Conservation (phyloP, 37 sponge, comb jelly and placozoan genomes). For the Aphrocallistes beatrix region DNA sequence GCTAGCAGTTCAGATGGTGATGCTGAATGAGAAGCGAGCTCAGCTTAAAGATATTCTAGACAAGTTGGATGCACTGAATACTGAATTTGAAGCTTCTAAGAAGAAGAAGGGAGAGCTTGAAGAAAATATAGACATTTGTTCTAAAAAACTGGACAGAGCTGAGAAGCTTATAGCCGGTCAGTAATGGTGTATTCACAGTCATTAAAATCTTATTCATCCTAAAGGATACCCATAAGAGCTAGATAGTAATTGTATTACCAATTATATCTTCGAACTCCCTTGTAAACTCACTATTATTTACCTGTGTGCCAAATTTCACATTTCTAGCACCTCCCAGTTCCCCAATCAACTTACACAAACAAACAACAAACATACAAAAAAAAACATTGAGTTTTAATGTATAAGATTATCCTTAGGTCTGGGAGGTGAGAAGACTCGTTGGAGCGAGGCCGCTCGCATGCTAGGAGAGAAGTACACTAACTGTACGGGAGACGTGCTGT, state of each 20-base stretch:
- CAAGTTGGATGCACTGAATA: conserved; percentile 77
- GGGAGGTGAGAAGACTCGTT: conserved; percentile 94
- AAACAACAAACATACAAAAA: too few relatives aligned
- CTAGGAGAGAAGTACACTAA: conserved; percentile 65
- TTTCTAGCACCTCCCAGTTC: too few relatives aligned
- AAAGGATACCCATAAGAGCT: too few relatives aligned
- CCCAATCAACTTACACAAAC: too few relatives aligned
- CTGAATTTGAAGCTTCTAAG: conserved; percentile 69
- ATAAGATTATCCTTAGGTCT: conserved; percentile 46
- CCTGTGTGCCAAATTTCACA: too few relatives aligned
- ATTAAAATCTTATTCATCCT: too few relatives aligned
- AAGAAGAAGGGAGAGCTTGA: conserved; percentile 66
- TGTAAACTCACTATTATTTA: too few relatives aligned
- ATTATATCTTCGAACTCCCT: too few relatives aligned
- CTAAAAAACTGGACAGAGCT: conserved; percentile 87
- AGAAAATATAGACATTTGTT: conserved; percentile 74
- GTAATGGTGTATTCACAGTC: background rate
- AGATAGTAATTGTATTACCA: too few relatives aligned
- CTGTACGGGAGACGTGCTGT: conserved; percentile 83
- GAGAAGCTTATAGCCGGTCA: conserved; percentile 77
- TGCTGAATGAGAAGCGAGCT: conserved; percentile 77
- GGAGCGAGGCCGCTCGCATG: conserved; percentile 77
- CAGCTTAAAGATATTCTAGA: conserved; percentile 72
- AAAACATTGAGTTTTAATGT: too few relatives aligned
- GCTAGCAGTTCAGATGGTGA: conserved; percentile 82